Evolutionary conservation across 2,888 invertebrate species (phyloP), one percentile per base, ranked within the genome.

Genomic region (Tinea semifulvella): DNA sequence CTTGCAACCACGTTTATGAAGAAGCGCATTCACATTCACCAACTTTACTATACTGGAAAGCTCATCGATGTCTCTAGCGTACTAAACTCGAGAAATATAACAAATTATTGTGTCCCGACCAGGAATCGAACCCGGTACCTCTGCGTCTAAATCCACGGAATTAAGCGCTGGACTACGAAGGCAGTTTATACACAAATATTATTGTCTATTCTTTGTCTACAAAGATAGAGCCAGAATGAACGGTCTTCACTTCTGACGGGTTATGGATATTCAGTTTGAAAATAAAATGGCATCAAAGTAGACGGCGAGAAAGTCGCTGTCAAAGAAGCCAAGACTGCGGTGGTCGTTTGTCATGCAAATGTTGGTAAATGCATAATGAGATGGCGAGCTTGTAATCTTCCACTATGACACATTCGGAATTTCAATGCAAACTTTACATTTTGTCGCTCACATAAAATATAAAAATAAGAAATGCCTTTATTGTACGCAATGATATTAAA

Each of bases 281-380:
- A 45, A 45, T 46, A 44, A 50, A 48, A 46, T 31, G 35, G 39
- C 44, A 39, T 31, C 44, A 39, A 43, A 36, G 45, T 25, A 40
- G 22, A 13, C 20, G 17, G 11, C 40, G 22, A 40, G 40, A 40
- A 40, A 40, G 40, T 22, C 38, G 13, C 20, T 22, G 18, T 40
- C 40, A 40, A 40, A 40, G 40, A 40, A 40, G 22, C 40, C 22
- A 14, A 22, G 40, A 40, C 40, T 22, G 40, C 40, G n/a, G 22
- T 40, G 35, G 27, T 49, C 48, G 45, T 50, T 48, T 48, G 46
- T 50, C 48, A 50, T 50, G 50, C 47, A 48, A 50, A 50, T 48
- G 47, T 22, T 44, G 43, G 48, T 45, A 43, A 43, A 46, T 43
- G 28, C 31, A 27, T 43, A 43, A 43, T 43, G 31, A 43, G 17